Evolutionary conservation across 2,113 vertebrate species (phyloP).

Genomic region (Bos javanicus): DNA sequence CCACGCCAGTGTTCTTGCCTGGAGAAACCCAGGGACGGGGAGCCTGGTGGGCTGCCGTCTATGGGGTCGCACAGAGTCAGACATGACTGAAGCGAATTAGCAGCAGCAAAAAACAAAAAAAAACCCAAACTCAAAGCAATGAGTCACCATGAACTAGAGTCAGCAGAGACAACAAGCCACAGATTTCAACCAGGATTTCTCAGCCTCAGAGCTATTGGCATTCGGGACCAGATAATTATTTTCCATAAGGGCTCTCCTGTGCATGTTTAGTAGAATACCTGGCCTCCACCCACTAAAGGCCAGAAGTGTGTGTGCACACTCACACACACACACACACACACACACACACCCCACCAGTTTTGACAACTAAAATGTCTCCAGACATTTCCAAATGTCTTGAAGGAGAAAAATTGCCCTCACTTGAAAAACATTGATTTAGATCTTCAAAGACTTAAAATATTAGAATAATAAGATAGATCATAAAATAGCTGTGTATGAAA

Average conservation of each 20-base stretch:
- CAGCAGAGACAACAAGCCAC: background rate
- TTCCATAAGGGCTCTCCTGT: background rate
- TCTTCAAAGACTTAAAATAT: background rate
- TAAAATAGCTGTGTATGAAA: background rate
- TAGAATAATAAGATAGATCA: background rate
- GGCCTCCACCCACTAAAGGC: background rate
- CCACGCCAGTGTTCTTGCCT: no score
- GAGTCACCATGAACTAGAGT: slow-evolving; percentile 5
- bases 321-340: no score
- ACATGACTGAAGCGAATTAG: no score
- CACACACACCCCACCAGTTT: background rate
- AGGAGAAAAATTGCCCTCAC: background rate
- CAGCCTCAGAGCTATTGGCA: background rate
- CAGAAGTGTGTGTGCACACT: rapidly evolving
- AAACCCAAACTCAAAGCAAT: background rate
- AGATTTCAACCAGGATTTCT: background rate
- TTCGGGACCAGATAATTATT: background rate
- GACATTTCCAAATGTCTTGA: background rate
- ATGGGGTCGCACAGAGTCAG: no score
- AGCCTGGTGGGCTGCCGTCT: no score
- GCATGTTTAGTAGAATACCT: background rate
- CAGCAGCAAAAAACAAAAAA: background rate
- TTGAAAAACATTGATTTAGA: background rate
- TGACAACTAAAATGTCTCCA: background rate
- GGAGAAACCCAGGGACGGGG: no score